phyloP scores from a whole-genome alignment of 2,888 invertebrate genomes.

The Rhynchonema sp. region DNA sequence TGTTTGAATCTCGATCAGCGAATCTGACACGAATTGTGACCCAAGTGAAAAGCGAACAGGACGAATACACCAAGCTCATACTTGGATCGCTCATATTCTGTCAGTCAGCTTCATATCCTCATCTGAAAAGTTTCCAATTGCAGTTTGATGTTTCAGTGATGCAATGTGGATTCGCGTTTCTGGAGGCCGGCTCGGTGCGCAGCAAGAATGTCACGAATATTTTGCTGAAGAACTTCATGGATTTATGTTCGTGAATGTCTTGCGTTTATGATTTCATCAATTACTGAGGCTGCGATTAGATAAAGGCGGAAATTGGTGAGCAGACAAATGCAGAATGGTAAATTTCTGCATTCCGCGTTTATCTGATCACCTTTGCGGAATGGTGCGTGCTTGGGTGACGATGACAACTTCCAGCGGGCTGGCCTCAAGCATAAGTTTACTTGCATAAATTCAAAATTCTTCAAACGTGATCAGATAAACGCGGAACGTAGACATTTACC shows the following conservation, averaged over 20 bases:
- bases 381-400: no score
- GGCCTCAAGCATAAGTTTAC: no score
- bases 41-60: background rate
- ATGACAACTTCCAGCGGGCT: no score
- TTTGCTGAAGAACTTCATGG: conserved; percentile 33
- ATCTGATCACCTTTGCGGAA: no score
- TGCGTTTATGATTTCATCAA: background rate
- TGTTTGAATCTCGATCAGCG: background rate
- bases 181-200: conserved; percentile 14
- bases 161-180: background rate
- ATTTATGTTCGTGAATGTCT: conserved; percentile 26
- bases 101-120: background rate
- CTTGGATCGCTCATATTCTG: background rate
- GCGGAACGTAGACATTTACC: no score
- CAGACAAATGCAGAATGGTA: no score
- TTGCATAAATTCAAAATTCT: no score
- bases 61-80: background rate
- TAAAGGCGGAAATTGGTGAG: no score
- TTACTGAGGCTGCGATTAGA: no score
- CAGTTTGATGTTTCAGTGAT: background rate
- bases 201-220: conserved; percentile 35
- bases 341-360: no score
- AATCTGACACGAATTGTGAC: no score
- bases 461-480: no score
- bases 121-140: background rate